Base-by-base conservation (phyloP, 2,888 invertebrate genomes). In the Caenorhabditis sp. region DNA sequence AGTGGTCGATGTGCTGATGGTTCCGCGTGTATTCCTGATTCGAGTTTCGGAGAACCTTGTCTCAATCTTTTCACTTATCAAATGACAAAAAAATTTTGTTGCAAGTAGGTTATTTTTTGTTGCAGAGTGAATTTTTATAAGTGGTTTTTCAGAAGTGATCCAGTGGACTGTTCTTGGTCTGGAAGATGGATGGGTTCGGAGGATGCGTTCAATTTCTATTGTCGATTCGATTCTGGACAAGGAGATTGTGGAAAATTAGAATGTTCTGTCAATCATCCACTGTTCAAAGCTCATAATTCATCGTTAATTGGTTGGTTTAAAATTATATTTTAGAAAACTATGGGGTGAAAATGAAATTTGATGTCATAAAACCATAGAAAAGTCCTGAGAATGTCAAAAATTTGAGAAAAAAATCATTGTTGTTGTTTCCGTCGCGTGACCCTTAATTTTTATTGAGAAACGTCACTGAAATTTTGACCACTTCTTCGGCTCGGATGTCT, bases 121-220 rank as follows among this genome's bases (percentile, higher is more conserved):
- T 1, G 24, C 5, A 37, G 4, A 24, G 10, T 21, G 53, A 2
- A 27, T 23, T 4, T 14, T 43, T 21, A 17, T 14, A 43, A 43
- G 14, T 31, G 4, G 31, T 31, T 31, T 36, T 58, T 21, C 50
- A 78, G 77, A 74, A 76, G 76, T 37, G 78, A 78, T 37, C 74
- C 76, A 26, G 66, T 72, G 0, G 77, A 78, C 31, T 85, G 85
- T 57, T 74, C 84, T 8, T 85, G 85, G 85, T 73, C 74, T 6
- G 85, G 85, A 17, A 62, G 80, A 37, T 80, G 80, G 80, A 80
- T 75, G 72, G 80, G 76, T 3, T 73, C 80, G 0, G 66, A 74
- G 12, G 76, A 78, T 57, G 78, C 76, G 2, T 78, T 77, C 69
- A 80, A 80, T 50, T 77, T 80, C 57, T 80, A 80, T 57, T 80